Conservation (phyloP, 2,888 invertebrate genomes). For the Ischnus inquisitorius region DNA sequence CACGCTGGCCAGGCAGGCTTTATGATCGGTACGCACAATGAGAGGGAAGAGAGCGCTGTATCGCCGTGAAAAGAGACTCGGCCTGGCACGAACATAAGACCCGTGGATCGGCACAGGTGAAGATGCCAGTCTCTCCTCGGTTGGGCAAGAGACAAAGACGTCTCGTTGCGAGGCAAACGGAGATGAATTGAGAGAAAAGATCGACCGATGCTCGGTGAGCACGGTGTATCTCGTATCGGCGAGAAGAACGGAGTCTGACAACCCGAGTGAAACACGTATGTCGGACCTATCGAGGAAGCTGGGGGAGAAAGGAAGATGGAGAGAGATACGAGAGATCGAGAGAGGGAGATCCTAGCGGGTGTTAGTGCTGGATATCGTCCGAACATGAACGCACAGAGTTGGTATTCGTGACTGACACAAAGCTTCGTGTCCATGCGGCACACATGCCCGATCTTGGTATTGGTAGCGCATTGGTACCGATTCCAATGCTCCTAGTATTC, state of each 20-base stretch:
- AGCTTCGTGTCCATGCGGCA: conserved; percentile 32
- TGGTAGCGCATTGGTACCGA: conserved; percentile 35
- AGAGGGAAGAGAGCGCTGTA: conserved; percentile 57
- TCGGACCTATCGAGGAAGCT: conserved; percentile 17
- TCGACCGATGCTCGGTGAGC: conserved; percentile 34
- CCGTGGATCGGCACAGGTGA: conserved; percentile 61
- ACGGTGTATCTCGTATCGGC: conserved; percentile 40
- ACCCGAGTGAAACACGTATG: conserved; percentile 59
- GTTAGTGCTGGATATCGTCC: conserved; percentile 57
- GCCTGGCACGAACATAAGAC: conserved; percentile 36
- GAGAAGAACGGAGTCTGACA: conserved; percentile 52
- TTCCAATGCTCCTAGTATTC: conserved; percentile 38
- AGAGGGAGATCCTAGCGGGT: conserved; percentile 61
- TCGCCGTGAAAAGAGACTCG: conserved; percentile 53
- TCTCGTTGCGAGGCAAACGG: conserved; percentile 50
- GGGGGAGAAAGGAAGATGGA: conserved; percentile 43
- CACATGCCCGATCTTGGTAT: conserved; percentile 40
- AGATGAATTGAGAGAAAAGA: conserved; percentile 54
- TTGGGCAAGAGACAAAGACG: conserved; percentile 50
- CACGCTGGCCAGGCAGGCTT: conserved; percentile 41
- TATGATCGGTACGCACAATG: conserved; percentile 62
- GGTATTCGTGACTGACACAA: conserved; percentile 55
- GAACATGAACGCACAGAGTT: conserved; percentile 41
- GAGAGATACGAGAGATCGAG: conserved; percentile 20
- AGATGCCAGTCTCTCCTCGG: conserved; percentile 49